These are phyloP conservation scores for Antheraea mylitta DNA, from an alignment of 1,140 invertebrate species.

Conservation along the genomic window DNA sequence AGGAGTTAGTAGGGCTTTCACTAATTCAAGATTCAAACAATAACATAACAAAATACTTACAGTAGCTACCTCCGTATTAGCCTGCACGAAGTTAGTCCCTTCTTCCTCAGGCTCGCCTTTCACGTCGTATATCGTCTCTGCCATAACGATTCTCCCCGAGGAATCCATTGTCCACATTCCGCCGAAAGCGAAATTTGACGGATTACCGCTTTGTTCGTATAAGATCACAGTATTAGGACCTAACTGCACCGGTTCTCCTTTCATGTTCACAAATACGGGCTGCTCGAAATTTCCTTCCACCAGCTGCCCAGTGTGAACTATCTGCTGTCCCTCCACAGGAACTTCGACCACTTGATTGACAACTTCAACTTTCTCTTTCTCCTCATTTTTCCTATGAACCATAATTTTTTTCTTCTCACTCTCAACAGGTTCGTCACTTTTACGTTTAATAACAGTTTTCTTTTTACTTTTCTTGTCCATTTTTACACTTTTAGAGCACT, in stretches of 20 bases:
- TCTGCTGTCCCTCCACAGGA: slow-evolving; percentile 67
- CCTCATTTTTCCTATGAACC: slow-evolving; percentile 57
- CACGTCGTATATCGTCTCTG: slow-evolving; percentile 75
- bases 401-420: slow-evolving; percentile 66
- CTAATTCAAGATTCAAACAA: no score
- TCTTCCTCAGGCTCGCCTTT: slow-evolving; percentile 73
- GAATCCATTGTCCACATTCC: slow-evolving; percentile 75
- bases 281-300: slow-evolving; percentile 72
- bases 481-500: slow-evolving; percentile 41
- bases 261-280: slow-evolving; percentile 72
- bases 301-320: slow-evolving; percentile 69
- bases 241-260: slow-evolving; percentile 69
- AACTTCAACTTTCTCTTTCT: slow-evolving; percentile 64
- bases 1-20: no score
- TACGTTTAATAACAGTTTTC: slow-evolving; percentile 74
- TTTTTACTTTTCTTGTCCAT: slow-evolving; percentile 78
- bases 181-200: slow-evolving; percentile 70
- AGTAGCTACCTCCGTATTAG: slow-evolving; percentile 58
- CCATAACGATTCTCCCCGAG: slow-evolving; percentile 71
- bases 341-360: slow-evolving; percentile 71
- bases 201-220: slow-evolving; percentile 70
- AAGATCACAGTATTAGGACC: slow-evolving; percentile 74
- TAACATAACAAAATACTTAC: slow-evolving; percentile 35
- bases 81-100: slow-evolving; percentile 58
- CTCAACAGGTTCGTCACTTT: slow-evolving; percentile 62